Evolutionary conservation across 2,888 invertebrate species (phyloP).

Genomic region (Eupithecia subfuscata): DNA sequence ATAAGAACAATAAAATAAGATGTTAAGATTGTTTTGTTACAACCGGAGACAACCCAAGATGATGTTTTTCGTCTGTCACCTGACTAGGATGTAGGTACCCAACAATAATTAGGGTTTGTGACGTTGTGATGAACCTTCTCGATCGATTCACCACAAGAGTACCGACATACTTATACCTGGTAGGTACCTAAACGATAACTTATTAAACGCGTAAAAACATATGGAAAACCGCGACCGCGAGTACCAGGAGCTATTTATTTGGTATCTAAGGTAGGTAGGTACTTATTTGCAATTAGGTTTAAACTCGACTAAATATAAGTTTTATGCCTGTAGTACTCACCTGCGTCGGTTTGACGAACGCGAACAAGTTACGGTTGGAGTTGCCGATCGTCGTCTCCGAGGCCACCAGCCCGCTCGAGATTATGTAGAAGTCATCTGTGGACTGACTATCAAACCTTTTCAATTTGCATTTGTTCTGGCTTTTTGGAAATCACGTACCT

Average conservation of each 20-base stretch:
- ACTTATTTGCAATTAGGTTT: background rate
- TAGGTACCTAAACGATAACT: background rate
- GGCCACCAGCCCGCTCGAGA: constrained; percentile 84
- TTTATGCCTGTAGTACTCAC: constrained; percentile 41
- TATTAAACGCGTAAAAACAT: too few relatives aligned
- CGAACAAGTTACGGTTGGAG: constrained; percentile 84
- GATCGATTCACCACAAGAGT: too few relatives aligned
- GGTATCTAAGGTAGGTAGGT: background rate
- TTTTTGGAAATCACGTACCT: background rate
- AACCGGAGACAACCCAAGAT: too few relatives aligned
- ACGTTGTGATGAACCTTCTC: too few relatives aligned
- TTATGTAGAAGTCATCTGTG: constrained; percentile 86
- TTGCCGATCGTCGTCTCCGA: constrained; percentile 89
- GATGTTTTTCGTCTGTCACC: too few relatives aligned
- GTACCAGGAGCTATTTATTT: background rate
- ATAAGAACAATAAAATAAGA: too few relatives aligned
- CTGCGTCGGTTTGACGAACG: constrained; percentile 80
- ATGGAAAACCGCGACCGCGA: too few relatives aligned
- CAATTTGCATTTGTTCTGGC: background rate
- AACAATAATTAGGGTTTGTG: too few relatives aligned
- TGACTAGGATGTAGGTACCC: too few relatives aligned
- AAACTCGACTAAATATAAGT: too few relatives aligned
- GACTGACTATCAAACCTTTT: constrained; percentile 64
- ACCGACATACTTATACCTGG: too few relatives aligned
- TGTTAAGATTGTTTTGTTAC: too few relatives aligned